Conservation (phyloP, 2,797 vertebrate genomes). For the Melanotaenia maccullochi region DNA sequence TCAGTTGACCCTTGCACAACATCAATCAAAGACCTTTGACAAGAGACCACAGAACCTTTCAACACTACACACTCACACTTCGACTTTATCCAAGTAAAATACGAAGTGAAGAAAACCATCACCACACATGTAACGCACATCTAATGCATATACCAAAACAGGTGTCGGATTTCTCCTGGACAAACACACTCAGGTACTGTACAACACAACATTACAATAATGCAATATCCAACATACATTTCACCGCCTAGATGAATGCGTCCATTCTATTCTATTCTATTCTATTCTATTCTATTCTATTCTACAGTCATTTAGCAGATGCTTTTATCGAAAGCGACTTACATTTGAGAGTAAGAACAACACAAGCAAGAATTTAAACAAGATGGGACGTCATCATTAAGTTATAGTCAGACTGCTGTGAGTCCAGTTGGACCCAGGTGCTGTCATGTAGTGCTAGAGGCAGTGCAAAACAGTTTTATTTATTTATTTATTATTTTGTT, state of each 20-base stretch:
- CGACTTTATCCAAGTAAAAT: slow-evolving; percentile 32
- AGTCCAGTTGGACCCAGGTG: too few relatives aligned
- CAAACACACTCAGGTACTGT: neutral
- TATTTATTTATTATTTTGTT: too few relatives aligned
- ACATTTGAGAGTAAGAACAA: too few relatives aligned
- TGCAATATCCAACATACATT: neutral
- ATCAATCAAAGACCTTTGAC: slow-evolving; percentile 57
- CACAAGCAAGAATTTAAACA: too few relatives aligned
- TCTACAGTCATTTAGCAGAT: too few relatives aligned
- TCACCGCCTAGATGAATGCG: slow-evolving; percentile 29
- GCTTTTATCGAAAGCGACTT: too few relatives aligned
- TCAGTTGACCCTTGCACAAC: slow-evolving; percentile 47
- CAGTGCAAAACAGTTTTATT: too few relatives aligned
- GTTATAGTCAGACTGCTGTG: too few relatives aligned
- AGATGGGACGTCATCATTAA: too few relatives aligned
- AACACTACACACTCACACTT: slow-evolving; percentile 34
- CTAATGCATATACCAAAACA: neutral
- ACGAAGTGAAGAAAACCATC: slow-evolving; percentile 30
- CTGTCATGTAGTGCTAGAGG: too few relatives aligned
- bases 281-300: too few relatives aligned
- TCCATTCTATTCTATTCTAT: slow-evolving; percentile 3
- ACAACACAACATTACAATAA: neutral
- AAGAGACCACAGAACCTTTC: slow-evolving; percentile 51
- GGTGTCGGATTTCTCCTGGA: neutral
- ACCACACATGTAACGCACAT: slow-evolving; percentile 6